Evolutionary conservation across 2,797 vertebrate genomes (phyloP), one percentile per base, ranked within the genome.

Genomic region (Mormyrops attenuatus): DNA sequence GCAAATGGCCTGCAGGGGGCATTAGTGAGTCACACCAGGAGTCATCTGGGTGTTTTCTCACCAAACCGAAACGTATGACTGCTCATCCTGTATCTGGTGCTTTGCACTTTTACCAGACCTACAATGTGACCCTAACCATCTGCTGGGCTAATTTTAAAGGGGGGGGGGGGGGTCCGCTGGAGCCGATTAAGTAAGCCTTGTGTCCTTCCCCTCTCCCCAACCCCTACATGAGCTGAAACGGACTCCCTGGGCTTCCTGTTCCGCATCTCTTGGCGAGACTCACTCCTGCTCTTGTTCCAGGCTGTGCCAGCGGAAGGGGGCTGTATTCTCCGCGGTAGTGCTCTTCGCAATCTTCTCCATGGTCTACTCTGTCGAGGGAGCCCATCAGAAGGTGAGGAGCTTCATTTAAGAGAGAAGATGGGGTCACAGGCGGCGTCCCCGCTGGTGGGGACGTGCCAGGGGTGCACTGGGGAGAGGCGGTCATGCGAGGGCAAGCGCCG

Each of bases 361-460:
- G 91, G 94, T 95, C 90, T 99, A 99, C 95, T 99, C 96, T 93
- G 95, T 97, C 90, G 98, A 99, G 93, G 99, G 99, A 95, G 88
- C 94, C 17, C 99, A 99, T 95, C 98, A 99, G 93, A 96, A 96
- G 95, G 99, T 99, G 96, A 91, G 94, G 22, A 5, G 8, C 30
- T 22, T n/a, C 41, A 50, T 47, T 84, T 47, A 9, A 49, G 41
- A 84, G 41, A 44, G 80, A 49, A 11, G 41, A 55, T 9, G 77
- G 53, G 77, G 22, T 84, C 50, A 60, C n/a, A 30, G n/a, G 41
- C 9, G 13, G 20, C 34, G 30, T 17, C 44, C 26, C 34, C 15
- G 6, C 89, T 22, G 8, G 0, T 17, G 38, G 38, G 34, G 86
- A 53, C 30, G 50, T 44, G 85, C 47, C 52, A 20, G 8, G 6